Percentiles rank a stretch among this genome's conserved stretches.
These are phyloP conservation scores for Dicaeum eximium DNA, from an alignment of 2,113 vertebrate species.

Conservation along the genomic window DNA sequence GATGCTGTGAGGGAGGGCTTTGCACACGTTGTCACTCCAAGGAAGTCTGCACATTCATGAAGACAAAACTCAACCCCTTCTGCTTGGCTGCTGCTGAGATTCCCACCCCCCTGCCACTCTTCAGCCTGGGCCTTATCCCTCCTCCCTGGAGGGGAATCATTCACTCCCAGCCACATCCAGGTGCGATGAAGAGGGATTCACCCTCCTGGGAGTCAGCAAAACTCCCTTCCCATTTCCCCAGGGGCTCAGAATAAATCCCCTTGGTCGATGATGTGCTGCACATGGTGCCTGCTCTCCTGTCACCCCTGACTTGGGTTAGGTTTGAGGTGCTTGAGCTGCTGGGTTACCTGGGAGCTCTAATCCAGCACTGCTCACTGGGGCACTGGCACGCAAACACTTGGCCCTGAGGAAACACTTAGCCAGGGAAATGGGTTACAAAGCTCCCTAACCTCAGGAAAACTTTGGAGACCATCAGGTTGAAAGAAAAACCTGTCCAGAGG, in stretches of 20 bases:
- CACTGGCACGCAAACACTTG: background rate
- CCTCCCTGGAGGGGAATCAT: background rate
- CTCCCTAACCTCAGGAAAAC: background rate
- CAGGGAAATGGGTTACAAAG: background rate
- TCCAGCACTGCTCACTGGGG: background rate
- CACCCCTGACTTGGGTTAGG: accelerated
- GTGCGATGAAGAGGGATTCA: background rate
- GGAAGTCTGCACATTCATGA: background rate
- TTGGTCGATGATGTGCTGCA: background rate
- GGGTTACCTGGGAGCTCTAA: background rate
- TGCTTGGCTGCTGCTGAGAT: background rate
- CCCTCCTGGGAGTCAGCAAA: background rate
- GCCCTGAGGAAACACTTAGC: background rate
- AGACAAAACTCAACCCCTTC: background rate
- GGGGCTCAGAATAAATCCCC: background rate
- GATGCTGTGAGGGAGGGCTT: background rate
- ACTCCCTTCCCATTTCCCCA: background rate
- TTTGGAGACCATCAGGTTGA: background rate
- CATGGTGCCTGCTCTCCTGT: background rate
- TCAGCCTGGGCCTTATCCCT: background rate
- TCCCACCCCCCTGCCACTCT: background rate
- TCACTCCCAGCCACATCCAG: background rate
- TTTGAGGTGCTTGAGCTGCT: background rate
- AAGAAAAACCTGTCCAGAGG: background rate
- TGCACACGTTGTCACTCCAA: background rate